phyloP scores from a whole-genome alignment of 2,113 vertebrate genomes.

The Athene noctua region DNA sequence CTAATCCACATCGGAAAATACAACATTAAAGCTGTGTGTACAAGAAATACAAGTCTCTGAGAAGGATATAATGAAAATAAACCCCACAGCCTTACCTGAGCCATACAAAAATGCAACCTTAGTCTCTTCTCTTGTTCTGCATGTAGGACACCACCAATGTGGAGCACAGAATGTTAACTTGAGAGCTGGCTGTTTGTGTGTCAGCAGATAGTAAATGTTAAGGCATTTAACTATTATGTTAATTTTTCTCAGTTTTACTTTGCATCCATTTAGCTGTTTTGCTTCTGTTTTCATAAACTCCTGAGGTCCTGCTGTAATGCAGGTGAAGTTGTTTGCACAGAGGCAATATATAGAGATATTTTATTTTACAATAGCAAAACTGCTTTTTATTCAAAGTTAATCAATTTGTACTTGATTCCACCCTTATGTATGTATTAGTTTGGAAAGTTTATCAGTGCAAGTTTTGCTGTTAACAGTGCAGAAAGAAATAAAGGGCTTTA shows the following conservation, averaged over 20 bases:
- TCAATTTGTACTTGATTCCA: background rate
- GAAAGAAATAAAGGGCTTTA: background rate
- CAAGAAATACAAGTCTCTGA: background rate
- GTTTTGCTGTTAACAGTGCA: background rate
- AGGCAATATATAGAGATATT: background rate
- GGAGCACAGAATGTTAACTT: background rate
- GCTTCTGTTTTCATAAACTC: background rate
- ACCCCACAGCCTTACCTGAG: background rate
- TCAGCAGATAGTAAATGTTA: background rate
- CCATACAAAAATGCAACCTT: background rate
- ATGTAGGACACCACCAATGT: background rate
- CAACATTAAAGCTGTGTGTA: background rate
- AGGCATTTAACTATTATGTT: background rate
- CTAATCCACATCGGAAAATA: background rate
- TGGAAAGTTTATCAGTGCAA: background rate
- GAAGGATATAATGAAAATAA: background rate
- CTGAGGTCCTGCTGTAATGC: background rate
- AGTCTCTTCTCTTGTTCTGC: background rate
- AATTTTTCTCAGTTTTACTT: background rate
- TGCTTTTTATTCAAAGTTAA: background rate
- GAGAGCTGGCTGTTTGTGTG: background rate
- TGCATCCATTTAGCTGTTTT: background rate
- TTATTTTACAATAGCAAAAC: background rate
- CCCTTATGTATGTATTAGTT: background rate
- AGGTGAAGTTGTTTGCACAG: background rate